Evolutionary conservation across 2,888 invertebrate species (phyloP), one percentile per base, ranked within the genome.

Genomic region (Choristoneura rosaceana): DNA sequence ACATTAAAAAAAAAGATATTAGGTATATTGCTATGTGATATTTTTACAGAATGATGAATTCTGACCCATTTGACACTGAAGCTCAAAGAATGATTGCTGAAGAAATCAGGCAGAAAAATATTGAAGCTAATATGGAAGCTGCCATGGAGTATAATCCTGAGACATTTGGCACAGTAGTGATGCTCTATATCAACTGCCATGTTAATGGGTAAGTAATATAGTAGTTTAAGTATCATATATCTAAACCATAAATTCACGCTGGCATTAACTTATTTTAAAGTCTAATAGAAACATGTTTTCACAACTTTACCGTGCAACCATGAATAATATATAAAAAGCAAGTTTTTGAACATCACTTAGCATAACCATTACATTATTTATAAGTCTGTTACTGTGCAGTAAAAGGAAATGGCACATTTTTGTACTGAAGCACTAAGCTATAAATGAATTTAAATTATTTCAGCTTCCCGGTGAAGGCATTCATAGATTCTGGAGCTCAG

Each of bases 111-210:
- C 98, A 97, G 84, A 98, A 99, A 87, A 99, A 99, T 89, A 98
- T 99, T 76, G 98, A 99, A 89, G 98, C 98, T 0, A 99, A 99
- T 85, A 99, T 99, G 99, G 98, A 99, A 87, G 98, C 98, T 0
- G 99, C 99, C 0, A 98, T 99, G 96, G 99, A 99, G 87, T 98
- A 98, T 88, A 98, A 99, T 90, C 99, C 99, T 0, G 99, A 99
- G 92, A 98, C 98, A 60, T 99, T 99, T 91, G 99, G 99, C 71
- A 98, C 98, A 45, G 99, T 99, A 60, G 97, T 98, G 63, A 99
- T 99, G 99, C 95, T 99, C 80, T 97, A 99, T 89, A 99, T 99
- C 75, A 98, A 99, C 88, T 99, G 99, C 89, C 97, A 96, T 89
- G 99, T 99, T 0, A 99, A 99, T 92, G 99, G 99, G 94, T 94